These are phyloP conservation scores for Cephalopholis sonnerati DNA, from an alignment of 2,113 vertebrate genomes.

Conservation along the genomic window DNA sequence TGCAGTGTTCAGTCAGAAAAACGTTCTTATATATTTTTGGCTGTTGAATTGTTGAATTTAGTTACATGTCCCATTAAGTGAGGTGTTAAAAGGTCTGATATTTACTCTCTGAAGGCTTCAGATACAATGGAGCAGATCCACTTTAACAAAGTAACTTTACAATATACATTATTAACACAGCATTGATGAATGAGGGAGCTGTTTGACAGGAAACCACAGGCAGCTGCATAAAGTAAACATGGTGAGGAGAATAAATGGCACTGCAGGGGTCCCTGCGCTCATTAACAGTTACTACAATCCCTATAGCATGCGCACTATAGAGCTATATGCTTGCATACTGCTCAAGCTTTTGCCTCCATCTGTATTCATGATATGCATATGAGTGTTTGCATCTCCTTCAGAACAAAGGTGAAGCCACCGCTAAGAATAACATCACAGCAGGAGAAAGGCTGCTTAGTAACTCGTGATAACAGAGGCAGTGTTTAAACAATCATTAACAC, in stretches of 20 bases:
- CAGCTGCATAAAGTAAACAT: constrained; percentile 31
- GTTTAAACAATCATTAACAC: constrained; percentile 66
- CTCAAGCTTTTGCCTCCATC: constrained; percentile 17
- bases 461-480: constrained; percentile 28
- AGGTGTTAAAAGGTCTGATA: neutral
- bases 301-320: constrained; percentile 4
- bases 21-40: neutral
- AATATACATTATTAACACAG: constrained; percentile 31
- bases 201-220: constrained; percentile 21
- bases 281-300: constrained; percentile 39
- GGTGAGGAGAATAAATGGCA: constrained; percentile 33
- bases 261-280: constrained; percentile 31
- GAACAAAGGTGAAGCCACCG: constrained; percentile 46
- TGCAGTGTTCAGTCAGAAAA: neutral
- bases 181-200: constrained; percentile 9
- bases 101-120: neutral
- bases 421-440: constrained; percentile 60
- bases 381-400: constrained; percentile 29
- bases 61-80: neutral
- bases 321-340: neutral
- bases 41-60: neutral
- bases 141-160: neutral
- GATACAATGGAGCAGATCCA: neutral
- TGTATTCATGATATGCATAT: constrained; percentile 51
- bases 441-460: constrained; percentile 38